Percentiles rank a stretch among this genome's conserved stretches.
Evolutionary conservation across 2,888 invertebrate species (phyloP).

Genomic region (Dryobotodes eremita): DNA sequence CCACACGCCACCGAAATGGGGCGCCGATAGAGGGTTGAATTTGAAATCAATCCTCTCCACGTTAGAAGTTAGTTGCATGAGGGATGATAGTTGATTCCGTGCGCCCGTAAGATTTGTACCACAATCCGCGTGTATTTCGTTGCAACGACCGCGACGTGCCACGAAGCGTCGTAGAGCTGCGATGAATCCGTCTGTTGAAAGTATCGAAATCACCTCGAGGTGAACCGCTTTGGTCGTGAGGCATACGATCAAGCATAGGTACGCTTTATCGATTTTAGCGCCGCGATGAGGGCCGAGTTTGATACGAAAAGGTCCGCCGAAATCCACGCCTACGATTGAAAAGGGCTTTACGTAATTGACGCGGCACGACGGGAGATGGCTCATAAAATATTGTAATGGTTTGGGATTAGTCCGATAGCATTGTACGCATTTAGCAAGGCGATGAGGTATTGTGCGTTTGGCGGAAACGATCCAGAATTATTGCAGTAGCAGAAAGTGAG

Average conservation of each 20-base stretch:
- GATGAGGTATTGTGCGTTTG: too few species aligned
- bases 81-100: too few species aligned
- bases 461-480: too few species aligned
- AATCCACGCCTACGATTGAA: not conserved
- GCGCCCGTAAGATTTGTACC: too few species aligned
- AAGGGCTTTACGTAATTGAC: not conserved
- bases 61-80: too few species aligned
- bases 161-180: not conserved
- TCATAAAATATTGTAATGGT: not conserved
- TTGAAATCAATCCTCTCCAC: too few species aligned
- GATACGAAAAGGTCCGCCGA: not conserved
- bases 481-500: too few species aligned
- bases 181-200: not conserved
- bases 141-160: not conserved
- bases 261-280: not conserved
- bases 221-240: not conserved
- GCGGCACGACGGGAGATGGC: not conserved
- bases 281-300: not conserved
- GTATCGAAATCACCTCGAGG: not conserved
- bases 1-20: too few species aligned
- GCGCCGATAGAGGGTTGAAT: too few species aligned
- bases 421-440: too few species aligned
- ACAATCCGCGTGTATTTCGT: too few species aligned
- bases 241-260: not conserved
- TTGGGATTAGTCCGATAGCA: too few species aligned